Percentiles rank a stretch among this genome's conserved stretches.
These are phyloP conservation scores for Anguilla rostrata DNA, from an alignment of 2,113 vertebrate genomes.

Conservation along the genomic window DNA sequence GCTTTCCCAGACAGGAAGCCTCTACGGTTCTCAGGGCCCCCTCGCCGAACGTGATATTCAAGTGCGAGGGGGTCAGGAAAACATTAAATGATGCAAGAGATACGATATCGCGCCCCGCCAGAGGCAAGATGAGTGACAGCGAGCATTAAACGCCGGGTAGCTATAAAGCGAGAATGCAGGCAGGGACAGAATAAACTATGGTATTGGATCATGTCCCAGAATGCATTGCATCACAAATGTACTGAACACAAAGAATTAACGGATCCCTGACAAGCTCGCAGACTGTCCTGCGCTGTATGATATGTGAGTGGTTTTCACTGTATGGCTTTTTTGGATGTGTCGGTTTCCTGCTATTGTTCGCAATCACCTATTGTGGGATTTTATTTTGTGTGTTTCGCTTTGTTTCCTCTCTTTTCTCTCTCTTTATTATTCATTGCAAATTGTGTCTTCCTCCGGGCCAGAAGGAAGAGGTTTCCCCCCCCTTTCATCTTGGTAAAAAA, in stretches of 20 bases:
- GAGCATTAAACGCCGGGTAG: not conserved
- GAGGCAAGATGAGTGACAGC: not conserved
- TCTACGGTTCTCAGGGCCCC: constrained; percentile 4
- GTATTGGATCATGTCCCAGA: not conserved
- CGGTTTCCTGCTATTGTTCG: not conserved
- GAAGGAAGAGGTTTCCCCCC: not conserved
- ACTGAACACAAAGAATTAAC: not conserved
- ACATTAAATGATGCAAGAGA: constrained; percentile 16
- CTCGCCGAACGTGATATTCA: not conserved
- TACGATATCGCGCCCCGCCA: not conserved
- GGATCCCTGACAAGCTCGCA: not conserved
- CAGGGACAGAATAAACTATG: not conserved
- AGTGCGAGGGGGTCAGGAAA: not conserved
- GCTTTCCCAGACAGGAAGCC: constrained; percentile 5
- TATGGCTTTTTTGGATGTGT: not conserved
- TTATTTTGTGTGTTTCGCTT: not conserved
- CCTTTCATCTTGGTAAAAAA: not conserved
- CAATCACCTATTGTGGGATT: not conserved
- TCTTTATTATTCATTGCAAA: not conserved
- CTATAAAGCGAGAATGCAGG: not conserved
- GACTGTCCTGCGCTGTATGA: not conserved
- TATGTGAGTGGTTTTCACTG: not conserved
- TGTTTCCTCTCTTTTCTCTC: not conserved
- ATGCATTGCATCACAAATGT: not conserved
- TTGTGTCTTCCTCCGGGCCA: not conserved